Conservation (phyloP, 1,140 invertebrate species). For the Leptinotarsa lineolata region DNA sequence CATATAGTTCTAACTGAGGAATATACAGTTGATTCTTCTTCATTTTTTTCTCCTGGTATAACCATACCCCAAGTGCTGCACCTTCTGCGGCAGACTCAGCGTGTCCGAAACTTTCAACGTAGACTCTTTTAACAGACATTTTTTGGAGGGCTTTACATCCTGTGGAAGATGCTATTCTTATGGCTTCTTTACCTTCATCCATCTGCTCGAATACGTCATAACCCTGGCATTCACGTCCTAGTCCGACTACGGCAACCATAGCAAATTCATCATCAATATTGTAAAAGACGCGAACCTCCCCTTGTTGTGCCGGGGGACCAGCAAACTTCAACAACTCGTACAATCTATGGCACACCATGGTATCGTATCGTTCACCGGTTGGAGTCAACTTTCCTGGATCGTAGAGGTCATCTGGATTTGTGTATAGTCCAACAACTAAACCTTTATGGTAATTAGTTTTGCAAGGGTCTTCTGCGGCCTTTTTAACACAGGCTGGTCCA, state of each 20-base stretch:
- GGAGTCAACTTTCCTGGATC: slow-evolving; percentile 60
- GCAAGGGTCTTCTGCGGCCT: slow-evolving; percentile 37
- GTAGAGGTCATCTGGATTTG: slow-evolving; percentile 56
- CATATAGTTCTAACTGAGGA: slow-evolving; percentile 59
- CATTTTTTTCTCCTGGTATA: slow-evolving; percentile 68
- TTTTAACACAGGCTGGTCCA: not conserved
- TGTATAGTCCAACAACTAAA: slow-evolving; percentile 64
- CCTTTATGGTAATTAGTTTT: slow-evolving; percentile 54
- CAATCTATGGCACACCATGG: slow-evolving; percentile 51
- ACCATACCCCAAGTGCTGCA: slow-evolving; percentile 65
- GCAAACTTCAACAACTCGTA: slow-evolving; percentile 46
- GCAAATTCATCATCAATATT: slow-evolving; percentile 67
- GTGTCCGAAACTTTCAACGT: slow-evolving; percentile 74
- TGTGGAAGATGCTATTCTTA: slow-evolving; percentile 62
- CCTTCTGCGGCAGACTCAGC: slow-evolving; percentile 77
- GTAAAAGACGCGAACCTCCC: slow-evolving; percentile 63
- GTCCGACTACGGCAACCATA: slow-evolving; percentile 69
- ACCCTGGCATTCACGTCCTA: slow-evolving; percentile 67
- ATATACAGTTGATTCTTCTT: slow-evolving; percentile 59
- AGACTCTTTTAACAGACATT: slow-evolving; percentile 62
- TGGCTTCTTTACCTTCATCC: slow-evolving; percentile 72
- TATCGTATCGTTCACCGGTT: slow-evolving; percentile 61
- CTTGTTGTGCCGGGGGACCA: slow-evolving; percentile 58
- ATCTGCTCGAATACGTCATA: slow-evolving; percentile 69
- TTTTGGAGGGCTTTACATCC: slow-evolving; percentile 63